These are phyloP conservation scores for Patella ulyssiponensis DNA, from an alignment of 2,888 invertebrate species.

Conservation along the genomic window DNA sequence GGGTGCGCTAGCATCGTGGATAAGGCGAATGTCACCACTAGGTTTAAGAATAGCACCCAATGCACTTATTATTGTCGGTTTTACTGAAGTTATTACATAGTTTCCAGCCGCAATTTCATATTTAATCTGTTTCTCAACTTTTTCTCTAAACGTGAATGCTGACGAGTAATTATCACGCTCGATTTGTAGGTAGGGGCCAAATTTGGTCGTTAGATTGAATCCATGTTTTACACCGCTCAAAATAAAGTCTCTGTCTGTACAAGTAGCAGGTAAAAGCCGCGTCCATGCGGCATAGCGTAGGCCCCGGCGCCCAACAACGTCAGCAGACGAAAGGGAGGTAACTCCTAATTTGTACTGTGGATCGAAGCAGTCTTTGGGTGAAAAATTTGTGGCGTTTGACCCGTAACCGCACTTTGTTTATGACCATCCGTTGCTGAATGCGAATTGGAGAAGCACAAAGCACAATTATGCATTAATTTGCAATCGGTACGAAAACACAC, in stretches of 20 bases:
- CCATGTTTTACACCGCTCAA: neutral
- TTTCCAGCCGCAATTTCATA: neutral
- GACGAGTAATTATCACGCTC: neutral
- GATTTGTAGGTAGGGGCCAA: neutral
- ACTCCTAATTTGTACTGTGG: no score
- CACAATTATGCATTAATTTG: neutral
- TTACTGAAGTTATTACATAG: neutral
- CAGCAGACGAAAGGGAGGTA: no score
- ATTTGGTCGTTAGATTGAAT: neutral
- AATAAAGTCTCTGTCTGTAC: neutral
- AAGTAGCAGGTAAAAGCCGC: neutral
- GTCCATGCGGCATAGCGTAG: neutral
- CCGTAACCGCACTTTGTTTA: no score
- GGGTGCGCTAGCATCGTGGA: constrained; percentile 8
- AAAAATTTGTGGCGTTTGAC: no score
- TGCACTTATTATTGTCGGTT: neutral
- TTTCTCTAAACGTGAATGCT: constrained; percentile 9
- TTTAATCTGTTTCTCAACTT: constrained; percentile 9
- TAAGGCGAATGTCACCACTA: neutral
- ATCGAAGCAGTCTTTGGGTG: no score
- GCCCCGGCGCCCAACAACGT: no score
- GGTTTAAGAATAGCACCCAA: neutral
- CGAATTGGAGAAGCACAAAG: no score
- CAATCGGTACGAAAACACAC: neutral
- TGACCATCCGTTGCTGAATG: no score